A percentile compares a stretch with the other conserved stretches of the same genome.
Conservation (phyloP, 1,140 invertebrate genomes). For the Pseudomyrmex gracilis region DNA sequence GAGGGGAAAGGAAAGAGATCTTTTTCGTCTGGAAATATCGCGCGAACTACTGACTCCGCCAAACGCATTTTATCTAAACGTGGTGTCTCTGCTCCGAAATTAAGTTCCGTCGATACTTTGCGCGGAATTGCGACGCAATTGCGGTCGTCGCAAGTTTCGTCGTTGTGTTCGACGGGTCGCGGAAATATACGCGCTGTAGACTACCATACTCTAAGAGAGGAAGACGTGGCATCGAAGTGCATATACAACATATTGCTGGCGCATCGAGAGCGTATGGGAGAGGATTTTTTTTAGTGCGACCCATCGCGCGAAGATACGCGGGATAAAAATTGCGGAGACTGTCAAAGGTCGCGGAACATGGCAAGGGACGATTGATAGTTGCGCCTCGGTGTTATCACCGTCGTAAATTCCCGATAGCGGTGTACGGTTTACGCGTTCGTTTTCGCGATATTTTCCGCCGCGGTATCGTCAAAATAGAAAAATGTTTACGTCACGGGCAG, state of each 20-base stretch:
- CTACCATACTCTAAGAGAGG: neutral
- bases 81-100: neutral
- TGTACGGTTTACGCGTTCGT: conserved; percentile 45
- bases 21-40: neutral
- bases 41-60: conserved; percentile 48
- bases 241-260: neutral
- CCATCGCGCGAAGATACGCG: conserved; percentile 24
- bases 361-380: conserved; percentile 53
- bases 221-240: neutral
- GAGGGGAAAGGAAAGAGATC: neutral
- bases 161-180: neutral
- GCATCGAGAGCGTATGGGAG: conserved; percentile 29
- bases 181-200: neutral
- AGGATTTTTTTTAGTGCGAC: conserved; percentile 1
- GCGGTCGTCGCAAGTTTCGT: neutral
- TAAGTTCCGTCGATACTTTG: neutral
- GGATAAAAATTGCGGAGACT: conserved; percentile 55
- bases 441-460: conserved; percentile 48
- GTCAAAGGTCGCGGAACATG: conserved; percentile 32
- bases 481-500: conserved; percentile 49
- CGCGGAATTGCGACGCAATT: neutral
- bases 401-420: conserved; percentile 39
- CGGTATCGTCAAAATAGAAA: conserved; percentile 54
- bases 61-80: neutral
- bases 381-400: conserved; percentile 49